Base-by-base conservation (phyloP, 1,140 invertebrate species). In the Paraescarpia echinospica region DNA sequence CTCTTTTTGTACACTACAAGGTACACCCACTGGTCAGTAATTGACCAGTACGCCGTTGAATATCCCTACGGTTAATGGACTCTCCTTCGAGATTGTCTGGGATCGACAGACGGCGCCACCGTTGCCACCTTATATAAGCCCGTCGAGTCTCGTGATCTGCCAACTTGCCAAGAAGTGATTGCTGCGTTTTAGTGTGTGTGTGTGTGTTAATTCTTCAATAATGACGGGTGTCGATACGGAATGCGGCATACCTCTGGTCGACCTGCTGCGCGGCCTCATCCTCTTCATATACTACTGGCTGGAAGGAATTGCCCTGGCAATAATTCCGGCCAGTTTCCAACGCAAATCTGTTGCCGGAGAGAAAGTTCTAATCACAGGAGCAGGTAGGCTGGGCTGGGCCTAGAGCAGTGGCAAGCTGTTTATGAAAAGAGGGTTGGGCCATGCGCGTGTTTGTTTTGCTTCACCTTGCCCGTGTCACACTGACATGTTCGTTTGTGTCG, bases 301-400 rank as follows among this genome's bases (percentile, higher is more conserved):
- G 9, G 90, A 90, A n/a, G 33, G 34, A 34, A 90, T 90, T 41
- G 90, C 35, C 90, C 33, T 90, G 90, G 33, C 35, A 22, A 34
- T 90, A 34, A 41, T 90, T 34, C 90, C 90, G 35, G 18, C 90
- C 90, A 34, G 34, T n/a, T 90, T 90, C 27, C 90, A 41, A 34
- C 34, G 90, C 34, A 90, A 90, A 31, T 22, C 34, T 33, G 90
- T 90, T 12, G 18, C 22, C 90, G 90, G 90, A 22, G 34, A 90
- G 27, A 90, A 90, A 90, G 90, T 90, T 41, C 90, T 90, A 34
- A 90, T 90, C 90, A 90, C 90, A 34, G 90, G 90, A 22, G 90
- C 90, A 41, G 90, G 90, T 90, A 90, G 35, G 90, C 35, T 31
- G 14, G 35, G 22, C 27, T 90, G 90, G 14, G 2, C 12, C 14